Evolutionary conservation across 2,113 vertebrate species (phyloP).

Genomic region (Perccottus glenii): DNA sequence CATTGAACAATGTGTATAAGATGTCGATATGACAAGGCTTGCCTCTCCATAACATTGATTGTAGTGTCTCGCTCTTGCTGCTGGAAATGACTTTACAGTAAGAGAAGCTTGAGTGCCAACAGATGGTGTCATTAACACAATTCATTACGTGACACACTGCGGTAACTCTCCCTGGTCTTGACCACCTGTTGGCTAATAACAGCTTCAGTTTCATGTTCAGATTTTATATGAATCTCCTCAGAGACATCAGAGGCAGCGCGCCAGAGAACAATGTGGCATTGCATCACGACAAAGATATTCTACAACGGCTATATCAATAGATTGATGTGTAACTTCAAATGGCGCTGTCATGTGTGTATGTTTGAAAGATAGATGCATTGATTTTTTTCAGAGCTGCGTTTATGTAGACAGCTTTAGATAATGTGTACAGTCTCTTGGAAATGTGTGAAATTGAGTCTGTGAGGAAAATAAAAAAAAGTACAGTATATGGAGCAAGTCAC

Average conservation of each 20-base stretch:
- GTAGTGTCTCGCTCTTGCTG: conserved; percentile 9
- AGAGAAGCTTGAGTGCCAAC: conserved; percentile 44
- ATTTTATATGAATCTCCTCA: conserved; percentile 25
- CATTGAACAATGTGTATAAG: conserved; percentile 12
- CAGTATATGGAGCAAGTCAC: too few relatives aligned
- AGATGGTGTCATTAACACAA: conserved; percentile 69
- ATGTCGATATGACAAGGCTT: conserved; percentile 14
- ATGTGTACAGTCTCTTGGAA: background rate
- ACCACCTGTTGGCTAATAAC: conserved; percentile 70
- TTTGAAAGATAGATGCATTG: conserved; percentile 36
- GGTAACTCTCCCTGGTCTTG: conserved; percentile 40
- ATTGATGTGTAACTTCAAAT: conserved; percentile 51
- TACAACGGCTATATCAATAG: conserved; percentile 37
- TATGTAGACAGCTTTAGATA: background rate
- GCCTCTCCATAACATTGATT: conserved; percentile 2
- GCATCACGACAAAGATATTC: conserved; percentile 21
- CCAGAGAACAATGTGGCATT: conserved; percentile 36
- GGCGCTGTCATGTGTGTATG: conserved; percentile 35
- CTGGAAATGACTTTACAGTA: conserved; percentile 41
- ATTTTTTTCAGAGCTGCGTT: conserved; percentile 13
- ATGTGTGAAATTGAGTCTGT: too few relatives aligned
- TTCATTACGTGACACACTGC: conserved; percentile 55
- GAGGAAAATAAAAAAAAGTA: too few relatives aligned
- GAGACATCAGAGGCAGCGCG: conserved; percentile 9
- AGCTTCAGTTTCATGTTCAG: conserved; percentile 39